phyloP scores from a whole-genome alignment of 2,888 invertebrate genomes.

The Agriotes lineatus region DNA sequence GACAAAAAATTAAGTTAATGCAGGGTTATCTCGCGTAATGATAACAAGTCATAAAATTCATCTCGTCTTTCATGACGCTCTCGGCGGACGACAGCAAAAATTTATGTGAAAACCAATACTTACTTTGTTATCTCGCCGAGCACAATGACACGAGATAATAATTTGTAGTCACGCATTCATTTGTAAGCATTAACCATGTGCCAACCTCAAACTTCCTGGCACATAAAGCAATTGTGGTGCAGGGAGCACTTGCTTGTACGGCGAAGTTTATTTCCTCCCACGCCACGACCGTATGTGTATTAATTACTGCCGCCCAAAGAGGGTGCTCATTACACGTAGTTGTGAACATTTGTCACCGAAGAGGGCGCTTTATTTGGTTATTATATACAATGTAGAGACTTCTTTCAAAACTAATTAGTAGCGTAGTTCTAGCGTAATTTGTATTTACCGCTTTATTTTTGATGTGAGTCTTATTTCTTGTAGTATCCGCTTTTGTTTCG shows the following conservation, averaged over 20 bases:
- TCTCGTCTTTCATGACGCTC: neutral
- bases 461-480: too few species aligned
- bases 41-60: constrained; percentile 15
- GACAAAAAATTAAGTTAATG: neutral
- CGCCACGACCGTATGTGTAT: constrained; percentile 51
- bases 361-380: neutral
- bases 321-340: constrained; percentile 1
- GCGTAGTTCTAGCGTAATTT: too few species aligned
- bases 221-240: constrained; percentile 47
- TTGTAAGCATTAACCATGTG: constrained; percentile 40
- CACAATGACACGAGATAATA: constrained; percentile 46
- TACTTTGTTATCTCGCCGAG: constrained; percentile 21
- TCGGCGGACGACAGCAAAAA: constrained; percentile 10
- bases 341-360: neutral
- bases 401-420: too few species aligned
- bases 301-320: constrained; percentile 51
- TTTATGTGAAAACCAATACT: constrained; percentile 16
- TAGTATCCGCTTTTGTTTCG: too few species aligned
- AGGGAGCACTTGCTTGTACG: neutral
- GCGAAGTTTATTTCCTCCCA: constrained; percentile 22
- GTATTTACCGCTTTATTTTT: too few species aligned
- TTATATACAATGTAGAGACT: too few species aligned
- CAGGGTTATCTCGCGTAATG: neutral
- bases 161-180: constrained; percentile 51
- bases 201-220: constrained; percentile 50